Evolutionary conservation across 2,888 invertebrate species (phyloP).

Genomic region (Caenorhabditis becei): DNA sequence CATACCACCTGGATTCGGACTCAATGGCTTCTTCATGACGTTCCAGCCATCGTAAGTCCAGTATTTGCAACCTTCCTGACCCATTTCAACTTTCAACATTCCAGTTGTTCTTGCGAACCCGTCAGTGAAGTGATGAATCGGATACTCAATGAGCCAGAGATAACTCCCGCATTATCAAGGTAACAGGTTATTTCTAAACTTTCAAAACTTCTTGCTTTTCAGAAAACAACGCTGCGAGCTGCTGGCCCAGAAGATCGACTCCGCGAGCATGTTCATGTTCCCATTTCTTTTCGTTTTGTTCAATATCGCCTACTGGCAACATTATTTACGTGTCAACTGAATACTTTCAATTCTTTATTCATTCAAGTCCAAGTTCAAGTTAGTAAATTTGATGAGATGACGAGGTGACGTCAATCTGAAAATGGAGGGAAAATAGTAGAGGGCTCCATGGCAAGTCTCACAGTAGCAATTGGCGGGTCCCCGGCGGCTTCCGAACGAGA

Average conservation of each 20-base stretch:
- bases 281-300: constrained; percentile 3
- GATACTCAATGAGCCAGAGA: neutral
- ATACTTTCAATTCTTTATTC: neutral
- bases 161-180: neutral
- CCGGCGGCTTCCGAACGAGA: neutral
- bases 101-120: neutral
- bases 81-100: neutral
- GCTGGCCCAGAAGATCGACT: neutral
- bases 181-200: neutral
- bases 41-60: neutral
- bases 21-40: constrained; percentile 57
- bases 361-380: neutral
- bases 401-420: constrained; percentile 19
- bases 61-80: neutral
- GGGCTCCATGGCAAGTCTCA: neutral
- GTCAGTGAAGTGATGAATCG: neutral
- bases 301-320: constrained; percentile 4
- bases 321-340: constrained; percentile 2
- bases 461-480: constrained; percentile 9
- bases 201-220: neutral
- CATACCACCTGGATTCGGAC: constrained; percentile 79
- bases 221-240: neutral
- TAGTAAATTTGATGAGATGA: constrained; percentile 1
- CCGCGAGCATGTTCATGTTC: neutral
- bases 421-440: neutral